Conservation (phyloP, 2,888 invertebrate genomes). For the Parasteatoda lunata region DNA sequence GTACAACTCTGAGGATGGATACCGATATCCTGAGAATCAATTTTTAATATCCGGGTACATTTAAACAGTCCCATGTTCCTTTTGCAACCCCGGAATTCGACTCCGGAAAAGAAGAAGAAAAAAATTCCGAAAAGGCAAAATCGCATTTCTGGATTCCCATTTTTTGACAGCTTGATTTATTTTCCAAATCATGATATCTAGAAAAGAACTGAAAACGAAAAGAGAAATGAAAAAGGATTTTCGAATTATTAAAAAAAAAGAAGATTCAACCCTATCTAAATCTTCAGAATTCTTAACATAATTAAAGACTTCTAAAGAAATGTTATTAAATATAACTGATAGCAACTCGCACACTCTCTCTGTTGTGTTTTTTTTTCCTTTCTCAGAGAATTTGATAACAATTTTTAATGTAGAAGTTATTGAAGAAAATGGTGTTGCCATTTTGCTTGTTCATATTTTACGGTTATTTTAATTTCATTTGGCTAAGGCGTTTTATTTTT, state of each 20-base stretch:
- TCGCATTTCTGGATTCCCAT: slow-evolving; percentile 24
- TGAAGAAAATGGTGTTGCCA: too few relatives aligned
- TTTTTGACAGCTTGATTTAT: slow-evolving; percentile 55
- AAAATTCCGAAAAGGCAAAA: slow-evolving; percentile 12
- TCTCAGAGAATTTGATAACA: too few relatives aligned
- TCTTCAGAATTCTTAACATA: slow-evolving; percentile 55
- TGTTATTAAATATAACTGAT: slow-evolving; percentile 51
- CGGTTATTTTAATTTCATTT: too few relatives aligned
- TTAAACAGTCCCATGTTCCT: too few relatives aligned
- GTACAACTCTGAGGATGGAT: too few relatives aligned
- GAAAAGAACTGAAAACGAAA: slow-evolving; percentile 7
- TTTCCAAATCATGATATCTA: slow-evolving; percentile 37
- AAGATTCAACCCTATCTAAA: slow-evolving; percentile 10
- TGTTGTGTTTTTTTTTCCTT: too few relatives aligned
- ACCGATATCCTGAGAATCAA: too few relatives aligned
- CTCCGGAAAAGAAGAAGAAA: neutral
- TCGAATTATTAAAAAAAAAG: neutral
- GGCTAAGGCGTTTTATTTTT: too few relatives aligned
- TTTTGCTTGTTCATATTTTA: too few relatives aligned
- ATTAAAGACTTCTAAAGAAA: slow-evolving; percentile 32
- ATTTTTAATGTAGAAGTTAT: too few relatives aligned
- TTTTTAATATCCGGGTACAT: too few relatives aligned
- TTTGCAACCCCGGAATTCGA: too few relatives aligned
- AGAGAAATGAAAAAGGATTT: neutral
- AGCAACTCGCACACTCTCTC: neutral